Conservation (phyloP, 2,113 vertebrate species). For the Cyanoderma ruficeps region DNA sequence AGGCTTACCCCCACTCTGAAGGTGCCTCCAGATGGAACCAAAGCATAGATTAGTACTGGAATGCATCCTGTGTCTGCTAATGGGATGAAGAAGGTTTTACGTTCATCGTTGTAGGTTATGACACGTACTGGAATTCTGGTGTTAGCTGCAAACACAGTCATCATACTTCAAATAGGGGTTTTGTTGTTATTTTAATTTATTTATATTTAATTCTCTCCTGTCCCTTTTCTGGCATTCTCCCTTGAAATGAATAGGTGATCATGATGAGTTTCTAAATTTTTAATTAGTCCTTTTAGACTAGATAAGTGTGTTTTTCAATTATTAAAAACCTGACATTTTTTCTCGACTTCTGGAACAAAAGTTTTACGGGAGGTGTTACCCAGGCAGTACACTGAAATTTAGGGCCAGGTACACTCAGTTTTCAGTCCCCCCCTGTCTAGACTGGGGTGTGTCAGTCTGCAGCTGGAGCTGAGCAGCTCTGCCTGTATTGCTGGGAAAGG, state of each 20-base stretch:
- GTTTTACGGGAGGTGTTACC: neutral
- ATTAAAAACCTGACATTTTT: neutral
- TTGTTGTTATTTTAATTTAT: conserved; percentile 22
- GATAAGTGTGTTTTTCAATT: conserved; percentile 6
- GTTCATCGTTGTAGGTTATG: neutral
- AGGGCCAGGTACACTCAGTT: neutral
- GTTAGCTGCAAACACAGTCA: neutral
- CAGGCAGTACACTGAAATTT: neutral
- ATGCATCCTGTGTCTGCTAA: neutral
- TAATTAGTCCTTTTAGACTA: conserved; percentile 20
- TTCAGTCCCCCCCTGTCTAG: neutral
- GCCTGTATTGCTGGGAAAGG: neutral
- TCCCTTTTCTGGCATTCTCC: neutral
- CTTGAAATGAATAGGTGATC: conserved; percentile 7
- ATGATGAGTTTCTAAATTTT: conserved; percentile 44
- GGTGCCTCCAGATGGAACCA: neutral
- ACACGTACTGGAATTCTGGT: neutral
- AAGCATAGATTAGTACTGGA: neutral
- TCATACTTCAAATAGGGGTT: neutral
- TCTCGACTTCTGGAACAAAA: neutral
- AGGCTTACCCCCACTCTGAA: neutral
- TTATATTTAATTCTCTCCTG: neutral
- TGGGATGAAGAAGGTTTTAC: neutral
- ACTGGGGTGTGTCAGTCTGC: neutral
- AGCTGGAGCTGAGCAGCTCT: neutral